Percentiles rank a stretch among this genome's conserved stretches.
These are phyloP conservation scores for Patagioenas fasciata DNA, from an alignment of 2,113 vertebrate species.

Conservation along the genomic window DNA sequence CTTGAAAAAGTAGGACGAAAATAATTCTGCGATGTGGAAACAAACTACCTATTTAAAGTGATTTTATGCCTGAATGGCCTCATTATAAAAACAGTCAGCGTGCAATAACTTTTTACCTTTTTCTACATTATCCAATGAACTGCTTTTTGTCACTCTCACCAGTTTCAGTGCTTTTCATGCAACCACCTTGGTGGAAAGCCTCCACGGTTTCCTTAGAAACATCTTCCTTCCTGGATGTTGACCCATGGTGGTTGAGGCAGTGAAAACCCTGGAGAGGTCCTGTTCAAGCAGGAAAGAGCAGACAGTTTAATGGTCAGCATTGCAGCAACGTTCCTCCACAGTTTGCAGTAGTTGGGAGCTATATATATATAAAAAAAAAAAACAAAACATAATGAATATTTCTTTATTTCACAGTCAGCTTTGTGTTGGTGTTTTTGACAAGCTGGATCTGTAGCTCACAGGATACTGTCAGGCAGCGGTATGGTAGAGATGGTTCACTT, in stretches of 20 bases:
- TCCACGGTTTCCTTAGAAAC: slow-evolving; percentile 77
- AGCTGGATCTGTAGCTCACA: not conserved
- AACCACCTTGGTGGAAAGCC: slow-evolving; percentile 71
- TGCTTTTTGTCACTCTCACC: slow-evolving; percentile 81
- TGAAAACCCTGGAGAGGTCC: slow-evolving; percentile 74
- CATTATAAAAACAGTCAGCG: slow-evolving; percentile 72
- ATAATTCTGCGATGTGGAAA: slow-evolving; percentile 72
- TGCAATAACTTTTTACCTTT: slow-evolving; percentile 68
- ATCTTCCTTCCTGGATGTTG: slow-evolving; percentile 81
- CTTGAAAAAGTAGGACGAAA: slow-evolving; percentile 69
- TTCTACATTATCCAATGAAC: slow-evolving; percentile 77
- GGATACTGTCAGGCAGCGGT: not conserved
- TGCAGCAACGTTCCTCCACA: slow-evolving; percentile 73
- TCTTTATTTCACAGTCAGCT: slow-evolving; percentile 62
- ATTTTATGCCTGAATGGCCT: slow-evolving; percentile 77
- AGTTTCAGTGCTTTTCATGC: slow-evolving; percentile 62
- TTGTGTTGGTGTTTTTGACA: slow-evolving; percentile 32
- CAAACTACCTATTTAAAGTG: slow-evolving; percentile 74
- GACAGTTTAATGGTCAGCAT: slow-evolving; percentile 82
- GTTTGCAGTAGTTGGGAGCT: slow-evolving; percentile 74
- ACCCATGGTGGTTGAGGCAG: slow-evolving; percentile 69
- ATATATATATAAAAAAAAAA: slow-evolving; percentile 26
- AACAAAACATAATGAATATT: slow-evolving; percentile 59
- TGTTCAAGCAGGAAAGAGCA: slow-evolving; percentile 82
- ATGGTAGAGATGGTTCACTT: not conserved